Percentiles rank a stretch among this genome's conserved stretches.
These are phyloP conservation scores for Centropyge bicolor DNA, from an alignment of 2,797 vertebrate species.

Conservation along the genomic window DNA sequence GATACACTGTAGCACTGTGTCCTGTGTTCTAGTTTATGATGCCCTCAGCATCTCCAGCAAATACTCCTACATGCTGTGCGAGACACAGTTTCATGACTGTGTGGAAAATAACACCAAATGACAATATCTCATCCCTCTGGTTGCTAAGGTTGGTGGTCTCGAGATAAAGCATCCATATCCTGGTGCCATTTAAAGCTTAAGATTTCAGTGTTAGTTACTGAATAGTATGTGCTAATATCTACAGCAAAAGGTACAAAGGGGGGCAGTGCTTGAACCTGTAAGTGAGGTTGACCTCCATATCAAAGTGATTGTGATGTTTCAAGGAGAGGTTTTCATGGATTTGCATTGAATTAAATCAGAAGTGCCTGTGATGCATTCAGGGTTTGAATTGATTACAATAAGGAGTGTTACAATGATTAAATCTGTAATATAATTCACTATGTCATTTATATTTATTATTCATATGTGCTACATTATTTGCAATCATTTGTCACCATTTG, in stretches of 20 bases:
- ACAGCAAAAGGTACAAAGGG: background rate
- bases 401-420: too few relatives aligned
- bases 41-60: conserved; percentile 40
- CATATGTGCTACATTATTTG: background rate
- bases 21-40: conserved; percentile 72
- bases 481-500: background rate
- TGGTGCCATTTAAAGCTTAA: background rate
- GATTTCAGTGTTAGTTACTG: background rate
- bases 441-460: background rate
- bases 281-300: background rate
- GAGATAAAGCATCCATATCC: background rate
- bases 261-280: background rate
- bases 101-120: background rate
- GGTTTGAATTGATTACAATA: background rate
- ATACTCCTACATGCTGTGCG: conserved; percentile 5
- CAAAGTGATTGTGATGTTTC: background rate
- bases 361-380: background rate
- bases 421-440: background rate
- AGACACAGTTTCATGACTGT: background rate
- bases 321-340: background rate
- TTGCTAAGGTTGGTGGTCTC: background rate
- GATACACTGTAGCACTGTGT: conserved; percentile 52
- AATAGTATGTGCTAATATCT: background rate
- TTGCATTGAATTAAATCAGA: background rate
- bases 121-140: background rate